A percentile compares a stretch with the other conserved stretches of the same genome.
phyloP scores from a whole-genome alignment of 2,797 vertebrate species.

The Pipistrellus pygmaeus region DNA sequence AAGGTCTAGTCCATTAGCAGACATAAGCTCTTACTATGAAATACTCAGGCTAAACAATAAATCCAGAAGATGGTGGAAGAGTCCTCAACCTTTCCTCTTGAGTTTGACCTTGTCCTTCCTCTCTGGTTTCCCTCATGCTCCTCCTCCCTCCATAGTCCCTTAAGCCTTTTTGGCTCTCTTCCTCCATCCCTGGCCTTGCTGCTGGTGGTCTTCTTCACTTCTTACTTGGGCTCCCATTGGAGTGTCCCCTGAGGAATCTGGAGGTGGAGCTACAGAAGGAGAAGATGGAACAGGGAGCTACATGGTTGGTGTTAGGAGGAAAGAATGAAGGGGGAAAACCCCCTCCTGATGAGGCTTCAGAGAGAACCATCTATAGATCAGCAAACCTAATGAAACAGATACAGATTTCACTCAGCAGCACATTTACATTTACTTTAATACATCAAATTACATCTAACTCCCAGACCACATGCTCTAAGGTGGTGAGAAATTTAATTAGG shows the following conservation, averaged over 20 bases:
- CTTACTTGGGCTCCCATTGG: neutral
- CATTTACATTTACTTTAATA: conserved; percentile 49
- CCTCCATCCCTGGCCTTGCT: neutral
- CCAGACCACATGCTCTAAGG: neutral
- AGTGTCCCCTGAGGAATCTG: neutral
- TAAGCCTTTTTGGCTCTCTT: neutral
- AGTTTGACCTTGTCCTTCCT: neutral
- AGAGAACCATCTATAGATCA: neutral
- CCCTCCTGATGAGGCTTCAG: neutral
- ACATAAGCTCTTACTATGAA: neutral
- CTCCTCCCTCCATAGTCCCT: neutral
- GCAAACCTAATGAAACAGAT: conserved; percentile 14
- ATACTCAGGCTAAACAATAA: neutral
- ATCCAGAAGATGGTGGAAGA: neutral
- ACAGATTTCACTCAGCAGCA: conserved; percentile 2
- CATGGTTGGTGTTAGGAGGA: neutral
- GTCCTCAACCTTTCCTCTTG: neutral
- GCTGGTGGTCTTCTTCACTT: neutral
- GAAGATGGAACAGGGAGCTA: neutral
- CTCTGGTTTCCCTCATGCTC: neutral
- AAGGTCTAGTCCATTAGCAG: neutral
- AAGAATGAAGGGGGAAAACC: neutral
- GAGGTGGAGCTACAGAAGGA: neutral
- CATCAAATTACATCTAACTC: conserved; percentile 60
- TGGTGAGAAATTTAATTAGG: conserved; percentile 66